phyloP scores from a whole-genome alignment of 2,797 vertebrate genomes.

The Clarias pachynema region DNA sequence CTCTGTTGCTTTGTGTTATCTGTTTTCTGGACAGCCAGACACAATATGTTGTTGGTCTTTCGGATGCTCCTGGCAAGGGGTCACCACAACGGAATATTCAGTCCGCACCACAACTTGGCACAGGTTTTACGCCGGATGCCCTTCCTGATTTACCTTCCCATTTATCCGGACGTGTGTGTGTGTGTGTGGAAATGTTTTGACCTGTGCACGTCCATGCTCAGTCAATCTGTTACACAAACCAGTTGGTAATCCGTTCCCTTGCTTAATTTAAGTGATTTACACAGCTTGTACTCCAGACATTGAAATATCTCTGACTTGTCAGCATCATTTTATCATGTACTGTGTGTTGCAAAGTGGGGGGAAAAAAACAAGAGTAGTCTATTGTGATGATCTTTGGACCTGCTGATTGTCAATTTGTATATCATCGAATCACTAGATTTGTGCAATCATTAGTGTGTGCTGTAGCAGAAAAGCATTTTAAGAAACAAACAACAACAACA shows the following conservation, averaged over 20 bases:
- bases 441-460: not conserved
- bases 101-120: too few relatives aligned
- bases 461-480: not conserved
- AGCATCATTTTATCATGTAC: conserved; percentile 1
- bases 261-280: not conserved
- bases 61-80: too few relatives aligned
- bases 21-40: not conserved
- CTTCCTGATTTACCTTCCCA: too few relatives aligned
- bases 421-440: not conserved
- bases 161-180: too few relatives aligned
- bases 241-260: not conserved
- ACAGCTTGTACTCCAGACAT: too few relatives aligned
- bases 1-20: not conserved
- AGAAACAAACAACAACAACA: too few relatives aligned
- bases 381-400: conserved; percentile 10
- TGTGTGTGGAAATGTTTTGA: too few relatives aligned
- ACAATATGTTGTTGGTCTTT: not conserved
- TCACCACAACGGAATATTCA: too few relatives aligned
- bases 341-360: conserved; percentile 22
- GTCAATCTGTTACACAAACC: not conserved
- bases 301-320: conserved; percentile 16
- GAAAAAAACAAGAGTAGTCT: not conserved
- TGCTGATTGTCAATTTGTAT: not conserved
- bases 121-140: too few relatives aligned
- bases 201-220: not conserved